Base-by-base conservation (phyloP, 2,888 invertebrate species). In the Laothoe populi region DNA sequence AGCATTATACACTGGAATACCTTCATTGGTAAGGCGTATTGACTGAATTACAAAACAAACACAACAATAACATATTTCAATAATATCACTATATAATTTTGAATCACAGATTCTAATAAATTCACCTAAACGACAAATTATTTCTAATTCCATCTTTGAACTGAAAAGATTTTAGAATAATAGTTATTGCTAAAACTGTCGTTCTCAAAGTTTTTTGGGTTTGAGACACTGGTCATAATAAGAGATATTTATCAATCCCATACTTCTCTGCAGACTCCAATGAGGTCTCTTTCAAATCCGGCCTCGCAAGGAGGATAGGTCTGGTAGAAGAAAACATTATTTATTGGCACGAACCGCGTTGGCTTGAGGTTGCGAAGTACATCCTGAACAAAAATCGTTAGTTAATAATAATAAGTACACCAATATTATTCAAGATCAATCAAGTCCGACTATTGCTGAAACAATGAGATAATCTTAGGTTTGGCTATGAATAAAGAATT, bases 201-300 rank as follows among this genome's bases (percentile, higher is more conserved):
- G 23, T 46, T 3, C 26, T 26, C 7, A 24, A 23, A 24, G 19
- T 11, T 4, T 4, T 46, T 35, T 4, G n/a, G 10, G 19, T 16
- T 16, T 49, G 26, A 53, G 35, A 53, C 35, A 19, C 35, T 26
- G n/a, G 13, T 31, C 16, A 35, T 16, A 19, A 10, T 19, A 4
- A 10, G 11, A 21, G 31, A 53, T 10, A 7, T 10, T 21, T 35
- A 19, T 62, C 72, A 77, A 59, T 83, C 81, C 92, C 92, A 92
- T 24, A 92, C 90, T 67, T 92, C 92, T 48, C 92, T 78, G 64
- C 92, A 92, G 38, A 87, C 73, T 13, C 92, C 92, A 1, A 83
- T 68, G 0, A 82, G 64, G 61, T 92, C 92, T n/a, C 88, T 79
- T 62, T 81, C 77, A 65, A 78, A 84, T 1, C 91, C 92, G 0